These are phyloP conservation scores for Hipposideros armiger DNA, from an alignment of 2,113 vertebrate genomes.

Conservation along the genomic window DNA sequence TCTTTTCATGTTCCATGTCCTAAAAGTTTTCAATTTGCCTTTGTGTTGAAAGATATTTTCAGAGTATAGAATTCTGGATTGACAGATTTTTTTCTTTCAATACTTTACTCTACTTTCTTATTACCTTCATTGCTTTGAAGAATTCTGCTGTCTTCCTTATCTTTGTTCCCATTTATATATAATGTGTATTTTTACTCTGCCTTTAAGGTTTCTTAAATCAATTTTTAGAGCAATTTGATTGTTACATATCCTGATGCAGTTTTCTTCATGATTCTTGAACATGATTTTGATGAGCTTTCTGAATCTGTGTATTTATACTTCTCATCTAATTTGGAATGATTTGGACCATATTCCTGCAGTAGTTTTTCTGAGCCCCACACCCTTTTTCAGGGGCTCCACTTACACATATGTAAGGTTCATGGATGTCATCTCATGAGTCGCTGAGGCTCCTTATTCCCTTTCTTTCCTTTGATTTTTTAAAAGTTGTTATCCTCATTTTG, in stretches of 20 bases:
- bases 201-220: not conserved
- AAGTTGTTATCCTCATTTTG: not conserved
- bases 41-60: not conserved
- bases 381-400: not conserved
- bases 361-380: not conserved
- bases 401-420: not conserved
- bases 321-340: not conserved
- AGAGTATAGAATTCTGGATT: not conserved
- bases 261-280: not conserved
- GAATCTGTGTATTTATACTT: not conserved
- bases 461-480: not conserved
- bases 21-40: not conserved
- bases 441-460: not conserved
- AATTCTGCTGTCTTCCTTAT: not conserved
- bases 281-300: not conserved
- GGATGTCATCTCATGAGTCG: not conserved
- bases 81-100: not conserved
- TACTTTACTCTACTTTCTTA: not conserved
- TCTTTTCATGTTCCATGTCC: not conserved
- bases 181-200: not conserved
- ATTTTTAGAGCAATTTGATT: not conserved
- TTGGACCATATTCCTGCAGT: not conserved
- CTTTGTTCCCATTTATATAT: not conserved
- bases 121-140: not conserved
- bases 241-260: not conserved